Evolutionary conservation across 2,113 vertebrate species (phyloP).

Genomic region (Sorex araneus): DNA sequence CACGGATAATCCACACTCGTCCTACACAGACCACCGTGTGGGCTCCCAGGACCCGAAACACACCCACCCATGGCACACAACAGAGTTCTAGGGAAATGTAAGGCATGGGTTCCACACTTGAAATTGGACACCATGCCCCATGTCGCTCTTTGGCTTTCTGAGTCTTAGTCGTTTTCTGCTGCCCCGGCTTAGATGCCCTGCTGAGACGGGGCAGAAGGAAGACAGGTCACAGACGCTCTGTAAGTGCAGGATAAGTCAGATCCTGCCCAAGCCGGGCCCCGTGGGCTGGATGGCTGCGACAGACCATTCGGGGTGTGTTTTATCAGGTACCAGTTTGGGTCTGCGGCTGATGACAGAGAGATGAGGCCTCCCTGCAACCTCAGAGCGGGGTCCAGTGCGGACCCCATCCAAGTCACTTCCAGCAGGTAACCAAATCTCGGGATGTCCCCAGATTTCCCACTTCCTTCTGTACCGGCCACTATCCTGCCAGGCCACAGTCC

Average conservation of each 20-base stretch:
- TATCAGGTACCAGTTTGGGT: neutral
- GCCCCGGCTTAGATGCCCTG: neutral
- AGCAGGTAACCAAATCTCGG: neutral
- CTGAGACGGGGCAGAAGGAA: neutral
- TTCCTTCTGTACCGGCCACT: neutral
- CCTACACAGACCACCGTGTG: neutral
- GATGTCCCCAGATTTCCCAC: neutral
- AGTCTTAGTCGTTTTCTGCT: neutral
- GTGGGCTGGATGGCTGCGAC: too few species aligned
- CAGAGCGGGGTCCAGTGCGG: too few species aligned
- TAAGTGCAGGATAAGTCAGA: neutral
- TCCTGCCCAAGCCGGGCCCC: too few species aligned
- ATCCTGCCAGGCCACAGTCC: neutral
- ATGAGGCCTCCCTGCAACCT: neutral
- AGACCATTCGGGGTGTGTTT: neutral
- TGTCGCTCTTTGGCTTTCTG: neutral
- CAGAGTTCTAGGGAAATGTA: constrained; percentile 22
- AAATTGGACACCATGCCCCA: neutral
- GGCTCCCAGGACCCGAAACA: neutral
- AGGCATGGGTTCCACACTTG: constrained; percentile 16
- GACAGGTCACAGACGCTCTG: neutral
- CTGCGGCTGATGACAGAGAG: neutral
- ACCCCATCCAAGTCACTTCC: neutral
- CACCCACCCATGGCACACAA: neutral
- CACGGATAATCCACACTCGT: neutral